phyloP scores from a whole-genome alignment of 2,113 vertebrate genomes.

The Gymnogyps californianus region DNA sequence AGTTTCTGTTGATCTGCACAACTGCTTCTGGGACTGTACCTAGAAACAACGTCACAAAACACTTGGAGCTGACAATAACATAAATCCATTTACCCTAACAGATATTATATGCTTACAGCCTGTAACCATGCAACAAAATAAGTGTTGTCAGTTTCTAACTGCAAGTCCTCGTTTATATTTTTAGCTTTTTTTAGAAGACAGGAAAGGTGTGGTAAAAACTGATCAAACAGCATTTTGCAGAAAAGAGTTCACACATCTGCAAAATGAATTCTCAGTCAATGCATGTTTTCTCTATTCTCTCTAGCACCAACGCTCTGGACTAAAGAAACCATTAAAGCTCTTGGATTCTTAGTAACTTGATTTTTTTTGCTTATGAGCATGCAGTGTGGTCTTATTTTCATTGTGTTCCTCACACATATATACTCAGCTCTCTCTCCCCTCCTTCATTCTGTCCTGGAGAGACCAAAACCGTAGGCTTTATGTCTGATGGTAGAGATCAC shows the following conservation, averaged over 20 bases:
- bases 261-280: slow-evolving; percentile 7
- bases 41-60: slow-evolving; percentile 3
- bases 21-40: background rate
- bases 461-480: background rate
- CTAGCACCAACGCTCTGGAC: background rate
- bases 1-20: background rate
- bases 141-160: slow-evolving; percentile 51
- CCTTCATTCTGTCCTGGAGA: background rate
- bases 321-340: background rate
- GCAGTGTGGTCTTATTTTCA: background rate
- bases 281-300: slow-evolving; percentile 22
- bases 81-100: slow-evolving; percentile 12
- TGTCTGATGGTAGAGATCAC: background rate
- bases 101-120: background rate
- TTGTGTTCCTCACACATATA: background rate
- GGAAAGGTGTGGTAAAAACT: slow-evolving; percentile 62
- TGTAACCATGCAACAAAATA: slow-evolving; percentile 60
- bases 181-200: slow-evolving; percentile 50
- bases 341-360: background rate
- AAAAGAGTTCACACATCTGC: slow-evolving; percentile 30
- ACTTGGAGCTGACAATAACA: background rate
- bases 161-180: slow-evolving; percentile 27
- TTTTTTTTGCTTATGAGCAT: background rate
- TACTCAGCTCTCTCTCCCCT: background rate
- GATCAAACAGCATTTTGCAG: slow-evolving; percentile 12